These are phyloP conservation scores for Cotesia vestalis DNA, from an alignment of 1,140 invertebrate genomes.

Conservation along the genomic window DNA sequence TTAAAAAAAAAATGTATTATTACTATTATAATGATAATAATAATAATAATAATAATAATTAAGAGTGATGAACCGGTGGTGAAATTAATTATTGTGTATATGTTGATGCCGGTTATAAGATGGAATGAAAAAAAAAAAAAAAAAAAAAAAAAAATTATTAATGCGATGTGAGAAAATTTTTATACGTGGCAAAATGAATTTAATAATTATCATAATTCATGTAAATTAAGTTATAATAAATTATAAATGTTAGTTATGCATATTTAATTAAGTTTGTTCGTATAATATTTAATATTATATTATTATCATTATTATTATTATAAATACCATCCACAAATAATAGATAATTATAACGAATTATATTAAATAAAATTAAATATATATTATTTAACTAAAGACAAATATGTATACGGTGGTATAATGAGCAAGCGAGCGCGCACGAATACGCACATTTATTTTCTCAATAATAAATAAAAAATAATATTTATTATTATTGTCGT, in stretches of 20 bases:
- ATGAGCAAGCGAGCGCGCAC: conserved; percentile 12
- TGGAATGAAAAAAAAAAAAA: too few relatives aligned
- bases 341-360: not conserved
- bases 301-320: not conserved
- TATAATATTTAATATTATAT: conserved; percentile 6
- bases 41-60: too few relatives aligned
- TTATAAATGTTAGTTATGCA: conserved; percentile 15
- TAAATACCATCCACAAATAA: not conserved
- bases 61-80: not conserved
- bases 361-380: not conserved
- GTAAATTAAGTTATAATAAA: not conserved
- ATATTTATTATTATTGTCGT: not conserved
- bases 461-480: not conserved
- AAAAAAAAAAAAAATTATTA: not conserved
- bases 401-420: too few relatives aligned
- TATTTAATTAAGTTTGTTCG: conserved; percentile 5
- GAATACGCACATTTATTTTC: conserved; percentile 6
- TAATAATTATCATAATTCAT: not conserved
- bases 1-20: too few relatives aligned
- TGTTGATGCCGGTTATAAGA: not conserved
- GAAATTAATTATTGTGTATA: not conserved
- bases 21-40: too few relatives aligned
- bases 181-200: not conserved
- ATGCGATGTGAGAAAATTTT: conserved; percentile 11
- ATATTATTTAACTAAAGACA: not conserved